Percentiles rank a stretch among this genome's conserved stretches.
Conservation (phyloP, 1,140 invertebrate genomes). For the Bombus ignitus region DNA sequence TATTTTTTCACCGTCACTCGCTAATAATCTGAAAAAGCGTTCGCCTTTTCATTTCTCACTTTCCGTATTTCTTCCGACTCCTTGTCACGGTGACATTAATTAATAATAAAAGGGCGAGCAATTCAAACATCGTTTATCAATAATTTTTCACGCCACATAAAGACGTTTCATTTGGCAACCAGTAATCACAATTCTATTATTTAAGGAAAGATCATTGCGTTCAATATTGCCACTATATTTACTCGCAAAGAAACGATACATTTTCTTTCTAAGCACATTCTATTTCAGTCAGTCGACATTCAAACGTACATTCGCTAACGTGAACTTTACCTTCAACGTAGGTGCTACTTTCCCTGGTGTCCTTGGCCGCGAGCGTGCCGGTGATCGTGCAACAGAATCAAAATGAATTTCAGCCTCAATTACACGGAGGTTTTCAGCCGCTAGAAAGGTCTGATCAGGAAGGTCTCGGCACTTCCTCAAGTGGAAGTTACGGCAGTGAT, state of each 20-base stretch:
- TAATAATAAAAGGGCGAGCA: neutral
- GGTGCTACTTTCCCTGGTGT: conserved; percentile 72
- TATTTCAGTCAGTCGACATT: neutral
- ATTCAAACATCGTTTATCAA: neutral
- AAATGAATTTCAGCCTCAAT: conserved; percentile 60
- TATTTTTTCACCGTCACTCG: neutral
- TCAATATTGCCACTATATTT: neutral
- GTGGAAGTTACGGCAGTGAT: conserved; percentile 38
- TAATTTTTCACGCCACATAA: too few species aligned
- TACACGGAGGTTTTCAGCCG: conserved; percentile 54
- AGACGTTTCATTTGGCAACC: neutral
- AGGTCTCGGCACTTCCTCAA: conserved; percentile 53
- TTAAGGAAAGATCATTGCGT: neutral
- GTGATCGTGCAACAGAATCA: conserved; percentile 71
- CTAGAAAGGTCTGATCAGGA: conserved; percentile 77
- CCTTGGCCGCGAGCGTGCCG: conserved; percentile 70
- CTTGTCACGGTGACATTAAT: neutral
- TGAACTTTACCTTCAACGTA: conserved; percentile 49
- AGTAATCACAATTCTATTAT: neutral
- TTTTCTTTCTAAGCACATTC: neutral
- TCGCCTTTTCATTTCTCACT: neutral
- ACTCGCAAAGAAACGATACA: neutral
- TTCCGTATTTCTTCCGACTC: neutral
- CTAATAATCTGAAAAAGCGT: neutral
- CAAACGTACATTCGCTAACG: conserved; percentile 11